Percentiles rank a stretch among this genome's conserved stretches.
Conservation (phyloP, 2,113 vertebrate species). For the Kobus ellipsiprymnus region DNA sequence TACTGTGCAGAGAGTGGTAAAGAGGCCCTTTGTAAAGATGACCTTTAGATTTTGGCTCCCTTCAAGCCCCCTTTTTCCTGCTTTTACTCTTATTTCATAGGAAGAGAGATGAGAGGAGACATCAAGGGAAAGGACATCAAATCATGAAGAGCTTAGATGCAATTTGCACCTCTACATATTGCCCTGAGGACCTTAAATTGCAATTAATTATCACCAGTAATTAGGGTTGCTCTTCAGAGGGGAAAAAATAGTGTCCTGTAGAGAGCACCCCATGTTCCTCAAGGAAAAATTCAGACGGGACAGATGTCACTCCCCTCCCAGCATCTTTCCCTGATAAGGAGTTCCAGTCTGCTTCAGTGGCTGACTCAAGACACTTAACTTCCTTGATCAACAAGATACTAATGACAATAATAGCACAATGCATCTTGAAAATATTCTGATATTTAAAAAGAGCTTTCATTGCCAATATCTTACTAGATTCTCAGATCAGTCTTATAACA, state of each 20-base stretch:
- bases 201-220: conserved; percentile 59
- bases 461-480: conserved; percentile 1
- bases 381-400: background rate
- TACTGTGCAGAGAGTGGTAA: background rate
- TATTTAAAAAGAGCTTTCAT: background rate
- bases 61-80: background rate
- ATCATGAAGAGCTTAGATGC: background rate
- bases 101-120: background rate
- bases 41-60: background rate
- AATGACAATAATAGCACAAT: background rate
- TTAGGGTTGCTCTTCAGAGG: conserved; percentile 36
- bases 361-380: background rate
- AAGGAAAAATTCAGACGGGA: background rate
- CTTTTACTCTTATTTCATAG: background rate
- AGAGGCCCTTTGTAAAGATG: background rate
- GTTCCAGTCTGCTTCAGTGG: background rate
- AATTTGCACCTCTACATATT: conserved; percentile 39
- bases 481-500: background rate
- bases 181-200: conserved; percentile 13
- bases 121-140: conserved; percentile 23
- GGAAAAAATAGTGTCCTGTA: conserved; percentile 18
- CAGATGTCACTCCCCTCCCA: background rate
- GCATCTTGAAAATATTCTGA: background rate
- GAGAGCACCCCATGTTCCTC: background rate
- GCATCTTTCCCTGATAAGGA: background rate